phyloP scores from a whole-genome alignment of 1,140 invertebrate species.

The Drosophila rufa region DNA sequence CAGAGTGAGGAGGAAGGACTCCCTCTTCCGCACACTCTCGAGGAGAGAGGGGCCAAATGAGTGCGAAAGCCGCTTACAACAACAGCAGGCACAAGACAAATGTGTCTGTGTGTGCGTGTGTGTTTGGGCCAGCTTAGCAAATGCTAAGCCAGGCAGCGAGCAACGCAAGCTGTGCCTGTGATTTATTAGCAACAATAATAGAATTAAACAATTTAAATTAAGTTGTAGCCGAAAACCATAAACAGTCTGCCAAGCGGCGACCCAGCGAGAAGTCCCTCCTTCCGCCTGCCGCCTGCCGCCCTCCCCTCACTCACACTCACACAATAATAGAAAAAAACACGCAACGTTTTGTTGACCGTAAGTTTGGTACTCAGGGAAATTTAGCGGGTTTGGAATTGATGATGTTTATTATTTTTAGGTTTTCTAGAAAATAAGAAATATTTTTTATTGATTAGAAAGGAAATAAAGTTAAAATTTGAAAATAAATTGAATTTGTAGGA shows the following conservation, averaged over 20 bases:
- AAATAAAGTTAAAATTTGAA: no score
- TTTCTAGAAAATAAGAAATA: background rate
- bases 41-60: constrained; percentile 32
- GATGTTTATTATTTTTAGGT: background rate
- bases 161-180: constrained; percentile 80
- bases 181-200: constrained; percentile 85
- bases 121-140: constrained; percentile 66
- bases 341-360: constrained; percentile 31
- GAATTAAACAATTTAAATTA: constrained; percentile 85
- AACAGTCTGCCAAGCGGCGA: constrained; percentile 67
- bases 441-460: background rate
- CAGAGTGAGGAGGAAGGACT: constrained; percentile 5
- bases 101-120: constrained; percentile 37
- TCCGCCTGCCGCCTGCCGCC: background rate
- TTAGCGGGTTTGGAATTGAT: background rate
- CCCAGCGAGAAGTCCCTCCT: background rate
- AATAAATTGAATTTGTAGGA: no score
- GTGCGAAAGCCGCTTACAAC: constrained; percentile 68
- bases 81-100: constrained; percentile 68
- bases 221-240: constrained; percentile 84
- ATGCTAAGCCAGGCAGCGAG: constrained; percentile 75
- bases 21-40: background rate
- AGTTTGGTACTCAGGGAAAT: constrained; percentile 16
- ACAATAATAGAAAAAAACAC: constrained; percentile 9
- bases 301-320: background rate